These are phyloP conservation scores for Arrhamphus sclerolepis DNA, from an alignment of 2,797 vertebrate species.

Conservation along the genomic window DNA sequence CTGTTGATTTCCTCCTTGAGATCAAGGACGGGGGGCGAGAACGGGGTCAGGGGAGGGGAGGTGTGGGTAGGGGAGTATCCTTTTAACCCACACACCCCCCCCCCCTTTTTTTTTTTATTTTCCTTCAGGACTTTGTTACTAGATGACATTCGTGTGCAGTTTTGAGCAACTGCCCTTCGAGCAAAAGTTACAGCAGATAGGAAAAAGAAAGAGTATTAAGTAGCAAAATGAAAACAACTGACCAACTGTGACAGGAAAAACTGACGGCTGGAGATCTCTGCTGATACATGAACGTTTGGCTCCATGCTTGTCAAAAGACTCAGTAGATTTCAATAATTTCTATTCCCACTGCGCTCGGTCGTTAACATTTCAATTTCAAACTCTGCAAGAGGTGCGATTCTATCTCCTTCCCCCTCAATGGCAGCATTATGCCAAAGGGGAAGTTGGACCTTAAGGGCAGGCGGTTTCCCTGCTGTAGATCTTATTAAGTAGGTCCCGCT, in stretches of 20 bases:
- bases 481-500: conserved; percentile 64
- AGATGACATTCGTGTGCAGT: conserved; percentile 35
- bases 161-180: conserved; percentile 18
- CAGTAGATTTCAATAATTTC: conserved; percentile 34
- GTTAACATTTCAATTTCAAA: conserved; percentile 69
- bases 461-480: conserved; percentile 66
- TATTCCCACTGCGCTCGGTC: conserved; percentile 42
- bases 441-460: conserved; percentile 67
- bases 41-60: too few relatives aligned
- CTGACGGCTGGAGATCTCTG: too few relatives aligned
- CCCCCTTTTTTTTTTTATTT: conserved; percentile 29
- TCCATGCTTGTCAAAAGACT: background rate
- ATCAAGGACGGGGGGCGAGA: too few relatives aligned
- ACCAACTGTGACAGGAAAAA: conserved; percentile 1
- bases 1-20: too few relatives aligned
- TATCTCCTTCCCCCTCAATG: conserved; percentile 56
- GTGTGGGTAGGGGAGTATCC: too few relatives aligned
- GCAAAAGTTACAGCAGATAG: too few relatives aligned
- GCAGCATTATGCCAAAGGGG: conserved; percentile 60
- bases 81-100: too few relatives aligned
- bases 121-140: background rate
- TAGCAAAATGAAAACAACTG: conserved; percentile 14
- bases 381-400: conserved; percentile 60
- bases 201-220: conserved; percentile 8
- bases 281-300: background rate